Conservation (phyloP, 1,140 invertebrate species). For the Drosophila dunni region DNA sequence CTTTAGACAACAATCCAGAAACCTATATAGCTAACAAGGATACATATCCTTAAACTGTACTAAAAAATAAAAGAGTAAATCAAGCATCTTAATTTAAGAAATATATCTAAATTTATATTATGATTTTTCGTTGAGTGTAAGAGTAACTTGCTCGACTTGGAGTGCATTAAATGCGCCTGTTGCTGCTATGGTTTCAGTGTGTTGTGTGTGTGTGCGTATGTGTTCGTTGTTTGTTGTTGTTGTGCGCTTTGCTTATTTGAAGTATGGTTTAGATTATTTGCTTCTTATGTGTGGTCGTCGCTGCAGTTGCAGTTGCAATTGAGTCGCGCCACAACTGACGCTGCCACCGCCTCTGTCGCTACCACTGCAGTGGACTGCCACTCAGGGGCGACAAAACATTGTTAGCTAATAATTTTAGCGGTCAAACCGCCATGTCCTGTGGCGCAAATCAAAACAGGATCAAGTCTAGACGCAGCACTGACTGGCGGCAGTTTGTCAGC, state of each 20-base stretch:
- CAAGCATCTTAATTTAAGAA: no score
- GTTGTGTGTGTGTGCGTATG: no score
- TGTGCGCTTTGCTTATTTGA: constrained; percentile 56
- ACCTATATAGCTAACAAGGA: no score
- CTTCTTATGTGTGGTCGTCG: constrained; percentile 63
- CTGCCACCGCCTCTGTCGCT: constrained; percentile 20
- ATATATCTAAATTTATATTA: no score
- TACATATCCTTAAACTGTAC: no score
- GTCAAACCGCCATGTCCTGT: constrained; percentile 45
- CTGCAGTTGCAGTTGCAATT: constrained; percentile 7
- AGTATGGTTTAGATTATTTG: constrained; percentile 60
- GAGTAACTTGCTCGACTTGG: constrained; percentile 12
- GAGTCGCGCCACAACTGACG: background rate
- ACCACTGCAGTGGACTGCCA: constrained; percentile 12
- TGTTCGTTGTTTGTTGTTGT: constrained; percentile 14
- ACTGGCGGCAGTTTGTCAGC: constrained; percentile 33
- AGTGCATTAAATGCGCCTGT: constrained; percentile 68
- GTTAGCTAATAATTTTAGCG: constrained; percentile 46
- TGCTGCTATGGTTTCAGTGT: constrained; percentile 28
- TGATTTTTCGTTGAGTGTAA: no score
- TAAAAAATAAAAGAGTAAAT: no score
- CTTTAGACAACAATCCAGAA: no score
- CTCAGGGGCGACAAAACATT: constrained; percentile 47
- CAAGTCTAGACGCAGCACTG: constrained; percentile 56
- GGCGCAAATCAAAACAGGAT: constrained; percentile 65